Percentiles rank a stretch among this genome's conserved stretches.
Evolutionary conservation across 2,797 vertebrate species (phyloP).

Genomic region (Sphenopsis melanotis): DNA sequence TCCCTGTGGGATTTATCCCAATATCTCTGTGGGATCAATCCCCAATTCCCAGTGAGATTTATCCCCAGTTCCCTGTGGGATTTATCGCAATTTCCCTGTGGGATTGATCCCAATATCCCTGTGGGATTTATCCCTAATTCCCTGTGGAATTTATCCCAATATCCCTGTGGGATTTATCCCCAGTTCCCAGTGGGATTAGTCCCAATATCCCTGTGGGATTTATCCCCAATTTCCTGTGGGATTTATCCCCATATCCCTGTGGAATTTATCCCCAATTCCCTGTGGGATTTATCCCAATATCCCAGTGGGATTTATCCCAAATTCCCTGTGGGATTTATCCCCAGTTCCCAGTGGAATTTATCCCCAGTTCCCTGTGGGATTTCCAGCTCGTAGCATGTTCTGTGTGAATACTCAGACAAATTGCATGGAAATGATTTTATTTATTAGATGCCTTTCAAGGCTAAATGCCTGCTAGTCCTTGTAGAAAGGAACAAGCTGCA

Average conservation of each 20-base stretch:
- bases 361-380: background rate
- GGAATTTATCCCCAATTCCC: background rate
- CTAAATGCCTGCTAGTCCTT: background rate
- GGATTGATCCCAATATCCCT: background rate
- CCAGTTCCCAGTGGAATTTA: background rate
- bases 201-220: background rate
- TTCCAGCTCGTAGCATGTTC: background rate
- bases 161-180: background rate
- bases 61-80: background rate
- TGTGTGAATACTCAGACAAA: background rate
- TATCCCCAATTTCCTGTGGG: background rate
- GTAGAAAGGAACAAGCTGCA: background rate
- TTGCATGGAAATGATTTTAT: background rate
- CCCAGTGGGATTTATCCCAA: rapidly evolving
- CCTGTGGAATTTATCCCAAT: no score
- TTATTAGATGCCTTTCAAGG: background rate
- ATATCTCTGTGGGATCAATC: no score
- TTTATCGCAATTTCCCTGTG: background rate
- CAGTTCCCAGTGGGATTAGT: background rate
- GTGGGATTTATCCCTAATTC: background rate
- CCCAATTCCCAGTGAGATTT: background rate
- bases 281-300: background rate
- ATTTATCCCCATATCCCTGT: background rate
- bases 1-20: no score
- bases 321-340: background rate